phyloP scores from a whole-genome alignment of 2,113 vertebrate genomes.

The Nycticorax nycticorax region DNA sequence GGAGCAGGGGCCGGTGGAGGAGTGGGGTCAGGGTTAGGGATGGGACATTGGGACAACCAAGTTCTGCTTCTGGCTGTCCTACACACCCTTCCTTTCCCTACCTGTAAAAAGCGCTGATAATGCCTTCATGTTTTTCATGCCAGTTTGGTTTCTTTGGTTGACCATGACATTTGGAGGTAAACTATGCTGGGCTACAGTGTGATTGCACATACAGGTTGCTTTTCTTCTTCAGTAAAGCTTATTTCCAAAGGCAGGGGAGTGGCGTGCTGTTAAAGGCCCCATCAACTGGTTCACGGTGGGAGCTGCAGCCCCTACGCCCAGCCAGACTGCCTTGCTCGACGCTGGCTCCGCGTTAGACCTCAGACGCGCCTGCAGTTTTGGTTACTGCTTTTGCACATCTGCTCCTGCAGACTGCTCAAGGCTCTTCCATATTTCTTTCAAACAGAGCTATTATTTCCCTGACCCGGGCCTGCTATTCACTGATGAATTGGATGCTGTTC shows the following conservation, averaged over 20 bases:
- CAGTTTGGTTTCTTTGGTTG: not conserved
- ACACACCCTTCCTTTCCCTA: not conserved
- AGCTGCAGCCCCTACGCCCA: not conserved
- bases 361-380: not conserved
- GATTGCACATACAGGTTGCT: not conserved
- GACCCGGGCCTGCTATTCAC: not conserved
- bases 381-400: not conserved
- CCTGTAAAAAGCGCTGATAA: not conserved
- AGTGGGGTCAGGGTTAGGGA: not conserved
- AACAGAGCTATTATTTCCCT: slow-evolving; percentile 27
- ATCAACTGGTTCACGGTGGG: fast-evolving
- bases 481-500: slow-evolving; percentile 38
- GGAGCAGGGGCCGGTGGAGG: not conserved
- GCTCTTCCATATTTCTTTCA: slow-evolving; percentile 23
- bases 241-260: not conserved
- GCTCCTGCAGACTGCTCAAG: not conserved
- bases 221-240: not conserved
- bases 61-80: not conserved
- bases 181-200: not conserved
- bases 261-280: not conserved
- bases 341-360: not conserved
- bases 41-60: not conserved
- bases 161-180: not conserved
- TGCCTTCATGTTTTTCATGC: not conserved
- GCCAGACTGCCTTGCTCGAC: not conserved